Percentiles rank a stretch among this genome's conserved stretches.
These are phyloP conservation scores for Pygmarrhopalites habei DNA, from an alignment of 1,140 invertebrate genomes.

Conservation along the genomic window DNA sequence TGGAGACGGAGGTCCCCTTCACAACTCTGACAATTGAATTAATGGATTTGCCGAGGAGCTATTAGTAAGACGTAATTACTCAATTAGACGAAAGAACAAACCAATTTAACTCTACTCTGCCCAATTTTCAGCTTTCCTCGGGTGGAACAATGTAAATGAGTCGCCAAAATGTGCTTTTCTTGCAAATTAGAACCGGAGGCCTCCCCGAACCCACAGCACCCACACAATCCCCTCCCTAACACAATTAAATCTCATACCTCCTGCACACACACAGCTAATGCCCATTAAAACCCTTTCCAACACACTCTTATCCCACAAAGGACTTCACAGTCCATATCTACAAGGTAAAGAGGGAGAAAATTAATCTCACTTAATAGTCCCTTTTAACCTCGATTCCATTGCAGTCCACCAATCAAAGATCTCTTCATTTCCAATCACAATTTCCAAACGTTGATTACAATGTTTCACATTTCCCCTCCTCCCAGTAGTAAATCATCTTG, in stretches of 20 bases:
- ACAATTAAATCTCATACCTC: slow-evolving; percentile 7
- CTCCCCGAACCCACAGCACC: not conserved
- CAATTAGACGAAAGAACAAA: slow-evolving; percentile 29
- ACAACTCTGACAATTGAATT: slow-evolving; percentile 16
- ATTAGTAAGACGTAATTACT: slow-evolving; percentile 26
- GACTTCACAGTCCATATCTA: too few relatives aligned
- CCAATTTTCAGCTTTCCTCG: slow-evolving; percentile 23
- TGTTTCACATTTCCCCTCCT: too few relatives aligned
- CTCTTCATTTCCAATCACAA: too few relatives aligned
- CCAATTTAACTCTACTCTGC: slow-evolving; percentile 17
- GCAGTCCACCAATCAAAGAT: too few relatives aligned
- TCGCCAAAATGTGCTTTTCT: slow-evolving; percentile 32
- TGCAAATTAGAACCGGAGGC: slow-evolving; percentile 28
- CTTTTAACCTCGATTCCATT: too few relatives aligned
- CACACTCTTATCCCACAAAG: too few relatives aligned
- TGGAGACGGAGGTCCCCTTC: not conserved
- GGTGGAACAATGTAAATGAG: slow-evolving; percentile 30
- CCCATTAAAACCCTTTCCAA: too few relatives aligned
- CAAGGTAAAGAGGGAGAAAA: too few relatives aligned
- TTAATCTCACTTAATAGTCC: too few relatives aligned
- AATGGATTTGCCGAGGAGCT: slow-evolving; percentile 15
- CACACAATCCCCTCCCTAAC: slow-evolving; percentile 1
- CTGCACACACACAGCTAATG: not conserved
- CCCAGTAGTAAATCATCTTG: too few relatives aligned
- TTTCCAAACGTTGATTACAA: too few relatives aligned